phyloP scores from a whole-genome alignment of 2,888 invertebrate species.

The Doris montereyensis region DNA sequence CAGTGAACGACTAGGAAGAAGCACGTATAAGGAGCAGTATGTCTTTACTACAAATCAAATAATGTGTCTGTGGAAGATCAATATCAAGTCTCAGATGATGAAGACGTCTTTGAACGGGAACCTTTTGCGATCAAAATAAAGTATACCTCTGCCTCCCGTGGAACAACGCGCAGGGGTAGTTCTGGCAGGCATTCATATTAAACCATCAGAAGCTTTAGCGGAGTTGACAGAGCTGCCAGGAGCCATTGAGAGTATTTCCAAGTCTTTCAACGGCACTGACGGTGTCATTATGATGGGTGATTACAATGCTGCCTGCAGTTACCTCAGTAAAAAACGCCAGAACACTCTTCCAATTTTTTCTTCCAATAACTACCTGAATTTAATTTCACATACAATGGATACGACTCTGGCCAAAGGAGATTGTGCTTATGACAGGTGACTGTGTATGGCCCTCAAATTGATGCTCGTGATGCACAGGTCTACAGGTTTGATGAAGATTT shows the following conservation, averaged over 20 bases:
- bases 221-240: slow-evolving; percentile 2
- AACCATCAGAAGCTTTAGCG: slow-evolving; percentile 5
- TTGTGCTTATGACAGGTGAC: slow-evolving; percentile 65
- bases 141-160: background rate
- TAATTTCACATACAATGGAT: slow-evolving; percentile 61
- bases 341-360: slow-evolving; percentile 44
- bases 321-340: slow-evolving; percentile 40
- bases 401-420: slow-evolving; percentile 60
- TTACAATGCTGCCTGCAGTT: slow-evolving; percentile 28
- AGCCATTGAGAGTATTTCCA: background rate
- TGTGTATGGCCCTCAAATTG: background rate
- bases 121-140: slow-evolving; percentile 13
- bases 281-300: slow-evolving; percentile 31
- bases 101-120: slow-evolving; percentile 29
- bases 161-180: background rate
- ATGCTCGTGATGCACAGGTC: background rate
- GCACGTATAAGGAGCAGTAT: slow-evolving; percentile 11
- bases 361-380: slow-evolving; percentile 58
- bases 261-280: background rate
- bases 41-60: slow-evolving; percentile 17
- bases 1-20: slow-evolving; percentile 20
- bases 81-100: background rate
- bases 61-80: background rate
- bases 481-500: slow-evolving; percentile 3
- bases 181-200: slow-evolving; percentile 22